Base-by-base conservation (phyloP, 92 coral and sea anemone genomes). In the Epizoanthus stellaris region DNA sequence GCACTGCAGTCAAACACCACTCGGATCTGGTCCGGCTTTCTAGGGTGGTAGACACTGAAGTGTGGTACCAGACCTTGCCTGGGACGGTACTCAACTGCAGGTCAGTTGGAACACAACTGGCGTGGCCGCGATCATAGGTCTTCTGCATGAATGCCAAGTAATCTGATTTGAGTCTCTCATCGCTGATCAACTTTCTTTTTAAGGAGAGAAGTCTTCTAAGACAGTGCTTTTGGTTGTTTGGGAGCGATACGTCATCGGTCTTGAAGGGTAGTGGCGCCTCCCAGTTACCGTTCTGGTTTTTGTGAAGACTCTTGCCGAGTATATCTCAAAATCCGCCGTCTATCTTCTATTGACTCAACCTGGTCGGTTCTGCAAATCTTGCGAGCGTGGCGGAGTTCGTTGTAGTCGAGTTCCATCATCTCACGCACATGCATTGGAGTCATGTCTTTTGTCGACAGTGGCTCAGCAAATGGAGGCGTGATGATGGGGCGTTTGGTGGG, bases 1-100 rank as follows among this genome's bases (percentile, higher is more conserved):
- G 86, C 90, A 36, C 88, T 86, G 70, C 87, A 86, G 36, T 90
- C 90, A 60, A 90, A 90, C 40, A 90, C 93, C 17, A 90, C 86
- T 25, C 79, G 64, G 40, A 90, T 71, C 52, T 90, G 85, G 3
- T 83, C 86, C 23, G 88, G 88, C 47, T 89, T 89, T 19, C 52
- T 85, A 0, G 86, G 86, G 64, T 89, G 92, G 53, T 89, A 77
- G 4, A 88, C 81, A 4, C 56, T 53, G 20, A 87, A 87, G 20
- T 87, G 90, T 0, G 90, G 90, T 70, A 83, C 81, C 81, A 70
- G 2, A 20, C 85, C 61, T 69, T 67, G 1, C 70, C 74, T 1
- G 52, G 70, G 5, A 25, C 60, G 17, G 86, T 77, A 10, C 52
- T 4, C 43, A 69, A 25, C 60, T 77, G 67, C n/a, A n/a, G n/a